Percentiles rank a stretch among this genome's conserved stretches.
These are phyloP conservation scores for Siniperca undulata DNA, from an alignment of 2,797 vertebrate genomes.

Conservation along the genomic window DNA sequence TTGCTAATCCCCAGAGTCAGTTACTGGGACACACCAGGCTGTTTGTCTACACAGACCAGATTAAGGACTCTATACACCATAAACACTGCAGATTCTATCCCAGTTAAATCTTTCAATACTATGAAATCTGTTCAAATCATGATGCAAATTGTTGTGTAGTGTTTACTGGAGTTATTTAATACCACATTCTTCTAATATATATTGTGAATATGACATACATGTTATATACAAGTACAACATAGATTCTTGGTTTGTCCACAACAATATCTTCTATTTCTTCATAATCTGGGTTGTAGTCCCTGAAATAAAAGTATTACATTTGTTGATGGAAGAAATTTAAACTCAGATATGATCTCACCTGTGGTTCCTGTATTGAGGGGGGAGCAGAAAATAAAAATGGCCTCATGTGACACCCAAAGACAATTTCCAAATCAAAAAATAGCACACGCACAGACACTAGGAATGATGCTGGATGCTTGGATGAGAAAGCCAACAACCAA, in stretches of 20 bases:
- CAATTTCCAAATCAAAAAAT: background rate
- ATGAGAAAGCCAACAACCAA: background rate
- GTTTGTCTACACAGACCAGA: conserved; percentile 68
- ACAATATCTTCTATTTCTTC: background rate
- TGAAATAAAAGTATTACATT: background rate
- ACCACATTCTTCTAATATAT: background rate
- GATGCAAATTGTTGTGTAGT: background rate
- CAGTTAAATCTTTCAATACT: conserved; percentile 36
- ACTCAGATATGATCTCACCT: conserved; percentile 25
- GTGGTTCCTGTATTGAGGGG: background rate
- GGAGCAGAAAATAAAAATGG: background rate
- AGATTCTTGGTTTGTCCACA: background rate
- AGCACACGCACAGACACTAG: background rate
- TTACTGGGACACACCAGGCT: conserved; percentile 71
- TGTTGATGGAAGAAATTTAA: background rate
- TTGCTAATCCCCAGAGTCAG: conserved; percentile 75
- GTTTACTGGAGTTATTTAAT: background rate
- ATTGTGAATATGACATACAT: background rate
- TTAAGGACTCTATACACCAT: conserved; percentile 60
- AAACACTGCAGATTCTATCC: conserved; percentile 57
- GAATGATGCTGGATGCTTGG: background rate
- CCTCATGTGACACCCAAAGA: background rate
- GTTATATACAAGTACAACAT: background rate
- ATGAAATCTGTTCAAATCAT: conserved; percentile 8
- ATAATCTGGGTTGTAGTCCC: background rate